Evolutionary conservation across 2,888 invertebrate species (phyloP).

Genomic region (Tetropium fuscum): DNA sequence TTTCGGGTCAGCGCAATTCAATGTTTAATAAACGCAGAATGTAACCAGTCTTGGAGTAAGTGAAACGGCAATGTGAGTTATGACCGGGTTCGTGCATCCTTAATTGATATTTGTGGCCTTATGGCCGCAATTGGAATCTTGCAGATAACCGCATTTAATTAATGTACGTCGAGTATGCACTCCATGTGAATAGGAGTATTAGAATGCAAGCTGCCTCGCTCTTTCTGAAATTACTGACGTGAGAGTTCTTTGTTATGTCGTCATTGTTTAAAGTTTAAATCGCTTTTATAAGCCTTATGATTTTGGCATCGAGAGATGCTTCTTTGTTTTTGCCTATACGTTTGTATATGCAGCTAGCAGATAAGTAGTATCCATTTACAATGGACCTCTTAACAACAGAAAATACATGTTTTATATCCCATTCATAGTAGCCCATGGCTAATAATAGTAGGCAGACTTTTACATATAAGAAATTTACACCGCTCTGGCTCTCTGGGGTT

Average conservation of each 20-base stretch:
- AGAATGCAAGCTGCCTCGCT: slow-evolving; percentile 41
- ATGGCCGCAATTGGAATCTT: slow-evolving; percentile 65
- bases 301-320: slow-evolving; percentile 42
- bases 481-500: too few relatives aligned
- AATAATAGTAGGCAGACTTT: too few relatives aligned
- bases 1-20: slow-evolving; percentile 12
- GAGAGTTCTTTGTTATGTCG: slow-evolving; percentile 47
- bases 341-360: slow-evolving; percentile 29
- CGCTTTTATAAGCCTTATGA: slow-evolving; percentile 41
- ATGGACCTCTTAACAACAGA: slow-evolving; percentile 8
- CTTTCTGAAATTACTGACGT: slow-evolving; percentile 46
- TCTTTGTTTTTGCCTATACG: slow-evolving; percentile 29
- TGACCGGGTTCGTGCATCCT: slow-evolving; percentile 61
- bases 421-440: too few relatives aligned
- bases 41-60: slow-evolving; percentile 42
- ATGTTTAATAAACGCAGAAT: slow-evolving; percentile 22
- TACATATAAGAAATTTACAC: too few relatives aligned
- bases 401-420: slow-evolving; percentile 11
- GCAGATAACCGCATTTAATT: slow-evolving; percentile 67
- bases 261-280: slow-evolving; percentile 46
- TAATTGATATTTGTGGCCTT: slow-evolving; percentile 67
- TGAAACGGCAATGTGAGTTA: slow-evolving; percentile 63
- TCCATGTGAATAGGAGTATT: slow-evolving; percentile 51
- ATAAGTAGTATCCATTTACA: slow-evolving; percentile 28
- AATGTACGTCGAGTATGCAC: slow-evolving; percentile 60